A percentile compares a stretch with the other conserved stretches of the same genome.
These are phyloP conservation scores for Amaurobius ferox DNA, from an alignment of 2,888 invertebrate genomes.

Conservation along the genomic window DNA sequence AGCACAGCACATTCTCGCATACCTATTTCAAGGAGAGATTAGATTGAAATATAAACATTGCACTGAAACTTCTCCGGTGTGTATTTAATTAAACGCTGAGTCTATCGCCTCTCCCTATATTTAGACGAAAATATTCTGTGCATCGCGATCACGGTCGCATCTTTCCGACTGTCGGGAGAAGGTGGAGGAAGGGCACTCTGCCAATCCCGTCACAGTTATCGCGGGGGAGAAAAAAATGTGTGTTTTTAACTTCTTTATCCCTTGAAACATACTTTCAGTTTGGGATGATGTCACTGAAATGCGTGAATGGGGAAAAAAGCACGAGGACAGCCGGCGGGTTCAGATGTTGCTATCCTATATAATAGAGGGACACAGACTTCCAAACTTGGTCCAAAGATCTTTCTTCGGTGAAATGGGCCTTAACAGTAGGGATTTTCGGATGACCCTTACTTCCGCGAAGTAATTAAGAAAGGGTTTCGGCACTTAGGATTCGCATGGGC, in stretches of 20 bases:
- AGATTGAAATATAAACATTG: background rate
- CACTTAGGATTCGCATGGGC: no score
- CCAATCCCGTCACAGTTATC: background rate
- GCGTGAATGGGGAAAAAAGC: background rate
- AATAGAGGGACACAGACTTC: no score
- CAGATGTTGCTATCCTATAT: no score
- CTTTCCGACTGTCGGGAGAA: background rate
- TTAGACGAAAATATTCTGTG: background rate
- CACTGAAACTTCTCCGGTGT: background rate
- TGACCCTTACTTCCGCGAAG: no score
- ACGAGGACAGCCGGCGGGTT: no score
- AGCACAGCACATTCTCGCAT: no score
- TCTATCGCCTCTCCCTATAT: background rate
- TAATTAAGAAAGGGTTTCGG: no score
- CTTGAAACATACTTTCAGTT: background rate
- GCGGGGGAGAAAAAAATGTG: background rate
- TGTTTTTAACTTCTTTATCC: background rate
- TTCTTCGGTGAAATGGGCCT: no score
- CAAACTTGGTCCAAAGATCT: no score
- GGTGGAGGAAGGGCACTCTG: background rate
- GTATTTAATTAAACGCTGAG: background rate
- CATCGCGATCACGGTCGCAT: no score
- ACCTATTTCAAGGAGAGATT: background rate
- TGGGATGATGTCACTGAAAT: background rate
- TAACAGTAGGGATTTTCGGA: no score